Evolutionary conservation across 2,113 vertebrate species (phyloP).

Genomic region (Sebastes schlegelii): DNA sequence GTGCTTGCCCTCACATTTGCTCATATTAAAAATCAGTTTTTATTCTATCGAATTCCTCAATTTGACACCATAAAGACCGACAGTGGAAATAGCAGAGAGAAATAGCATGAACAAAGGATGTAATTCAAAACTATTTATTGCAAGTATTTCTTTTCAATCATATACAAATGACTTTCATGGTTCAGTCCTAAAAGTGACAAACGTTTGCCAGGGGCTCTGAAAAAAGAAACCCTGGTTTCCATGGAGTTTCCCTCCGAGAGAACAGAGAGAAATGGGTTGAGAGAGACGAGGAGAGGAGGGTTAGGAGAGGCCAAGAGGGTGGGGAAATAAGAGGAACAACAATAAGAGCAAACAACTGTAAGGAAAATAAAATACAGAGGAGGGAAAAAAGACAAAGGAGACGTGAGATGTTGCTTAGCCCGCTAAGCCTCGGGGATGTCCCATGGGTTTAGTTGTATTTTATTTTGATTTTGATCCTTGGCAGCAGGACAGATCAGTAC

Average conservation of each 20-base stretch:
- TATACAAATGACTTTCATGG: neutral
- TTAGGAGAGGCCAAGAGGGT: conserved; percentile 46
- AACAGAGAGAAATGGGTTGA: conserved; percentile 24
- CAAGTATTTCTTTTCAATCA: neutral
- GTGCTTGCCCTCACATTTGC: no score
- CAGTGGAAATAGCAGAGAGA: neutral
- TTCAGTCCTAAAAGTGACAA: neutral
- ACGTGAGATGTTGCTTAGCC: conserved; percentile 33
- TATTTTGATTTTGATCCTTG: conserved; percentile 51
- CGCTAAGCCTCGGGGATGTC: conserved; percentile 24
- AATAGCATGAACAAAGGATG: neutral
- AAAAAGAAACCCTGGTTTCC: neutral
- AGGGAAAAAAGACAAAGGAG: conserved; percentile 42
- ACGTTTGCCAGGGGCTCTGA: neutral
- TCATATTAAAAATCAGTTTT: neutral
- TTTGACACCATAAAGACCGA: neutral
- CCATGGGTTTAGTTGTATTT: conserved; percentile 45
- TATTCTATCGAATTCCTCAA: neutral
- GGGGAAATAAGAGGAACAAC: conserved; percentile 51
- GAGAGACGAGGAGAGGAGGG: conserved; percentile 27
- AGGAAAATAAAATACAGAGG: conserved; percentile 34
- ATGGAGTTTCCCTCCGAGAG: conserved; percentile 19
- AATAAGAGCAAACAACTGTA: conserved; percentile 13
- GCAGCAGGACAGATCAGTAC: conserved; percentile 51
- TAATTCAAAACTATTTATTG: neutral